Evolutionary conservation across 2,797 vertebrate genomes (phyloP), one percentile per base, ranked within the genome.

Genomic region (Bradypodion ventrale): DNA sequence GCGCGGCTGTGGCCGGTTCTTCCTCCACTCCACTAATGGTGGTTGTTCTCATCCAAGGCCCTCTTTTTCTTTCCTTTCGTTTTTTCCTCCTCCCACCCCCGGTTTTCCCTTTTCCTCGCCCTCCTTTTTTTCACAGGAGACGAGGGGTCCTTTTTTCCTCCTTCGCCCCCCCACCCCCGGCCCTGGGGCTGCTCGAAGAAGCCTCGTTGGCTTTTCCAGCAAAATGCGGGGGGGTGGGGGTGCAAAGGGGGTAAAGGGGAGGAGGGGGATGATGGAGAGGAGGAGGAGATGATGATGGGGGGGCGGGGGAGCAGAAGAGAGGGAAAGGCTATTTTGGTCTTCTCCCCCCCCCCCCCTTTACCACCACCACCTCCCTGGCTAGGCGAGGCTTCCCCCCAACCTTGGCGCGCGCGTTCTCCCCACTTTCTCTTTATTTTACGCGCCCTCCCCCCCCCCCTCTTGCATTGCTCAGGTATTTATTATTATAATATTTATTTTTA

Each of bases 391-490:
- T 23, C 25, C 27, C 37, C 49, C 29, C 60, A 3, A 25, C 59
- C n/a, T n/a, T 32, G 9, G 9, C 78, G 7, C 32, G 44, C 32
- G 21, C 46, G 52, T 35, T 46, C 37, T 52, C 83, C 78, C 63
- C 44, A 13, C 6, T 6, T 29, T 12, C 6, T 73, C 78, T 84
- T 84, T 78, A 78, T 65, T 91, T 93, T 93, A 89, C 93, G 93
- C 94, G 94, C 19, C 23, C 23, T 42, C 25, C 69, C 9, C 40
- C 69, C 25, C 69, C 9, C 40, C 69, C 94, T 90, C 92, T 87
- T 75, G 42, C 94, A 93, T 96, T 94, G 95, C 94, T 94, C 92
- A 88, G 92, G 95, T 93, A 89, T 82, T 70, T 78, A 70, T 88
- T 84, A 10, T 62, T 19, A 29, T 92, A 40, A 65, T 35, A n/a